Evolutionary conservation across 2,797 vertebrate species (phyloP), one percentile per base, ranked within the genome.

Genomic region (Rhinatrema bivittatum): DNA sequence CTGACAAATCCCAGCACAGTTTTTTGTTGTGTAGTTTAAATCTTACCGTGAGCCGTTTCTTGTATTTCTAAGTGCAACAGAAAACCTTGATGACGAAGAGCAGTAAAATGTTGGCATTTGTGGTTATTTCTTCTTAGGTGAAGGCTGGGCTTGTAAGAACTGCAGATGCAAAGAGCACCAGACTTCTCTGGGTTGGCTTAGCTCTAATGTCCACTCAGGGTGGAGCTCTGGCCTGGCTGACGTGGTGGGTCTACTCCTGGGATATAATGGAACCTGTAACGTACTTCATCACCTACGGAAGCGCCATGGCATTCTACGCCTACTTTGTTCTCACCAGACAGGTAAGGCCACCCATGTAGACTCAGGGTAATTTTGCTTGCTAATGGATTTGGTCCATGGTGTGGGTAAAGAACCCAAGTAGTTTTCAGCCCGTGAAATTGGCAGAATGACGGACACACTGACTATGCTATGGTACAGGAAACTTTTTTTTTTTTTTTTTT

Each of bases 241-340:
- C 94, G 0, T 98, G 94, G 94, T 97, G 94, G 94, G 94, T 94
- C 23, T 98, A 94, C 40, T 97, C 94, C 0, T 98, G 94, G 94
- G 94, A 98, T 21, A 89, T 98, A 62, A 97, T 96, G 86, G 94
- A 98, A 45, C 94, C 94, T 0, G 90, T 98, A 39, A 98, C 94
- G 0, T 98, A 94, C 62, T 98, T 97, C 77, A 79, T 97, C 70
- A 92, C 93, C 14, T 91, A 90, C 0, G 81, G 77, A 27, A 97
- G 91, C 33, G 88, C 90, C 79, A 92, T 97, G 34, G 86, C 82
- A 36, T 83, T 82, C 49, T 95, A 94, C 1, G 76, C 88, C 16
- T 97, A 96, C 56, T 98, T 89, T 3, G 53, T 96, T 37, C 84
- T 95, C 30, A 96, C 92, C 31, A 91, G 86, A 48, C 86, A 92